Evolutionary conservation across 1,140 invertebrate genomes (phyloP).

Genomic region (Drosophila carrolli): DNA sequence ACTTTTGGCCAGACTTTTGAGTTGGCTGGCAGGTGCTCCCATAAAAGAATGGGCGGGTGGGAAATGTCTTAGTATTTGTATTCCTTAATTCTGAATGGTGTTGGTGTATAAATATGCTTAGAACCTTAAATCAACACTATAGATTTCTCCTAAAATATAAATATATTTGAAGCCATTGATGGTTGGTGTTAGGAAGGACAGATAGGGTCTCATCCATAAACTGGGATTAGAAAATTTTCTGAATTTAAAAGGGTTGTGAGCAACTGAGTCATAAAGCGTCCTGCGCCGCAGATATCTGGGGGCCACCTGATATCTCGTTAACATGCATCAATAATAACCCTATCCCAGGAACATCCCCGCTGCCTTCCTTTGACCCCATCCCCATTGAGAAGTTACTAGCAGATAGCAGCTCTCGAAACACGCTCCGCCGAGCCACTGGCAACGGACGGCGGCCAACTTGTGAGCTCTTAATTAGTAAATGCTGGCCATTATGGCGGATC

Average conservation of each 20-base stretch:
- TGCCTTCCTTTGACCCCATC: background rate
- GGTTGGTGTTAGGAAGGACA: background rate
- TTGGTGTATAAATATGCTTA: background rate
- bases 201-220: background rate
- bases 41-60: background rate
- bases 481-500: conserved; percentile 74
- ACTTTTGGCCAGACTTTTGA: conserved; percentile 65
- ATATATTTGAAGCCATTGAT: background rate
- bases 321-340: conserved; percentile 73
- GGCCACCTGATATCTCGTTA: conserved; percentile 78
- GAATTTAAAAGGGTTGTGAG: conserved; percentile 3
- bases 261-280: conserved; percentile 19
- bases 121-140: no score
- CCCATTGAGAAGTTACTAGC: conserved; percentile 23
- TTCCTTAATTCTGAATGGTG: no score
- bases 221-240: background rate
- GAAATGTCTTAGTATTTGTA: background rate
- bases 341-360: conserved; percentile 35
- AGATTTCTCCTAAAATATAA: background rate
- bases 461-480: conserved; percentile 82
- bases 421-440: conserved; percentile 53
- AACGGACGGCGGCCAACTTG: conserved; percentile 53
- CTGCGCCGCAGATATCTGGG: conserved; percentile 17
- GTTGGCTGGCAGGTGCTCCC: conserved; percentile 45
- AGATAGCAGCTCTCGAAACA: conserved; percentile 64